phyloP scores from a whole-genome alignment of 2,888 invertebrate genomes.

The Microctonus hyperodae region DNA sequence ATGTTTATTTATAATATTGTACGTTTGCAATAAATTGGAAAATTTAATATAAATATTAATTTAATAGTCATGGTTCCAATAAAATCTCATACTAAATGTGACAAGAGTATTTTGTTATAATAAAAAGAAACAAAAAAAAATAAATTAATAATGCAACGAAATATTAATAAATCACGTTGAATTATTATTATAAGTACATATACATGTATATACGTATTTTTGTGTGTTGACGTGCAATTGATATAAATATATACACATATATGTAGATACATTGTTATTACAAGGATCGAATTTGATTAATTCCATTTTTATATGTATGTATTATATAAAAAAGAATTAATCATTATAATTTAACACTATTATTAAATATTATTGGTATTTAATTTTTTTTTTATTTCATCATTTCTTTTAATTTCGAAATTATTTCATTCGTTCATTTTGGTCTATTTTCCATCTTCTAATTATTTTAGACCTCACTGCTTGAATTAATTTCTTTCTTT shows the following conservation, averaged over 20 bases:
- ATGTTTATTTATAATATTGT: neutral
- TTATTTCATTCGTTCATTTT: conserved; percentile 52
- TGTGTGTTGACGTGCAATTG: conserved; percentile 40
- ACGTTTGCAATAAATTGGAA: neutral
- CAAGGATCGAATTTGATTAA: conserved; percentile 27
- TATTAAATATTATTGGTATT: conserved; percentile 47
- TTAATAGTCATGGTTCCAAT: neutral
- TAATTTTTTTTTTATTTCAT: conserved; percentile 19
- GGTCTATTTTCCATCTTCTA: conserved; percentile 45
- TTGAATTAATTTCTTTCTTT: conserved; percentile 33
- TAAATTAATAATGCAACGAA: neutral
- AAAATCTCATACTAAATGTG: neutral
- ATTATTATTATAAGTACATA: conserved; percentile 32
- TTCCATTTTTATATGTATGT: conserved; percentile 28
- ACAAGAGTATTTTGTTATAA: neutral
- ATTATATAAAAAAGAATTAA: conserved; percentile 35
- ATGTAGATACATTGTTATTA: conserved; percentile 38
- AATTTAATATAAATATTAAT: neutral
- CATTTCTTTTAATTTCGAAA: conserved; percentile 37
- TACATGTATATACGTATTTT: conserved; percentile 46
- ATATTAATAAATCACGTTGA: conserved; percentile 17
- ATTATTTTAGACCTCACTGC: conserved; percentile 32
- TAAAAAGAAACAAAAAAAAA: neutral
- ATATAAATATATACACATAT: conserved; percentile 54
- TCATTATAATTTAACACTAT: conserved; percentile 50